Evolutionary conservation across 2,888 invertebrate species (phyloP).

Genomic region (Melanotus villosus): DNA sequence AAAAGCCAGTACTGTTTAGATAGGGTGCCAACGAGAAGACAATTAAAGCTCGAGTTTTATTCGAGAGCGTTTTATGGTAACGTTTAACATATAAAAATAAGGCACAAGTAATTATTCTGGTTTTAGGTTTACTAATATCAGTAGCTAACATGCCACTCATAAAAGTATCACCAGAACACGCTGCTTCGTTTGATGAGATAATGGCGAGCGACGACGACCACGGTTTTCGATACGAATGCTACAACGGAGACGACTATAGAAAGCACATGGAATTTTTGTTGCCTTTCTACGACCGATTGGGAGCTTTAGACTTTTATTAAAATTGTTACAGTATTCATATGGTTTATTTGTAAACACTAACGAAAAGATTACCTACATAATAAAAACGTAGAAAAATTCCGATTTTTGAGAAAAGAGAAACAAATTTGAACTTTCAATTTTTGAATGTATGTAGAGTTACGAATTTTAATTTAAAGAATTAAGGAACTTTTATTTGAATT

Average conservation of each 20-base stretch:
- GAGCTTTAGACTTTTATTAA: constrained; percentile 50
- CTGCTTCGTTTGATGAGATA: constrained; percentile 61
- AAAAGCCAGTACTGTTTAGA: constrained; percentile 59
- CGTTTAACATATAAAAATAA: neutral
- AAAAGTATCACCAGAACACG: constrained; percentile 57
- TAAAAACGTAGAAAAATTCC: too few species aligned
- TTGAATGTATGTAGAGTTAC: too few species aligned
- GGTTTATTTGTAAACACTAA: neutral
- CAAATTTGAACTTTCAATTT: too few species aligned
- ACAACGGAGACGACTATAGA: constrained; percentile 59
- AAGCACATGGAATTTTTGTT: constrained; percentile 58
- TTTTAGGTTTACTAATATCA: constrained; percentile 58
- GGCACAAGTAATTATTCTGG: neutral
- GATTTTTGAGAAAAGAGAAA: too few species aligned
- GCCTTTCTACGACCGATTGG: constrained; percentile 60
- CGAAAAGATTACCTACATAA: too few species aligned
- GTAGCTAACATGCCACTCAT: constrained; percentile 61
- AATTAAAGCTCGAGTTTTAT: constrained; percentile 59
- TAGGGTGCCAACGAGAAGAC: constrained; percentile 59
- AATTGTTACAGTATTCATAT: neutral
- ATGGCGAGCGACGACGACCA: constrained; percentile 52
- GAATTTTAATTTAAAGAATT: too few species aligned
- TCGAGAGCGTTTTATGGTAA: constrained; percentile 61
- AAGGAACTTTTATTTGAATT: too few species aligned
- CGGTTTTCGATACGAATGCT: constrained; percentile 60